Conservation (phyloP, 1,140 invertebrate species). For the Dinoponera quadriceps region DNA sequence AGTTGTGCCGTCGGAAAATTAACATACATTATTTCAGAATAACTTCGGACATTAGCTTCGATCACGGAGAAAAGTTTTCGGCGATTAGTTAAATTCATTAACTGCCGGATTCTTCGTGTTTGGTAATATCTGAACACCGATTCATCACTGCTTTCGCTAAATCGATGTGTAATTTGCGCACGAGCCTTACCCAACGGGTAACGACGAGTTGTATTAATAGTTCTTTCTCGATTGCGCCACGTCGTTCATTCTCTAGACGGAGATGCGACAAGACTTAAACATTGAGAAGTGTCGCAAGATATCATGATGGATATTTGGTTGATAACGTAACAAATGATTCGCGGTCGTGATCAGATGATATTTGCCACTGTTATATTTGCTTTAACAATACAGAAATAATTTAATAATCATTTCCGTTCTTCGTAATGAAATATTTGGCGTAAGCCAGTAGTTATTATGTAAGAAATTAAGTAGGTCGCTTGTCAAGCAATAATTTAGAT, state of each 20-base stretch:
- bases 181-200: constrained; percentile 40
- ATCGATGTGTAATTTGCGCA: constrained; percentile 36
- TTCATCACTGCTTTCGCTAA: background rate
- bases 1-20: background rate
- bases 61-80: background rate
- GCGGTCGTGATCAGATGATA: no score
- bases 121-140: constrained; percentile 9
- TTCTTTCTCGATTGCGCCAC: constrained; percentile 13
- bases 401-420: no score
- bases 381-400: no score
- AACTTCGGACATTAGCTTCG: background rate
- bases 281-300: constrained; percentile 8
- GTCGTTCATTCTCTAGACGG: background rate
- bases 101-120: background rate
- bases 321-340: background rate
- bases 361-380: no score
- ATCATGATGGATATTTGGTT: background rate
- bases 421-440: no score
- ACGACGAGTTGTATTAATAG: constrained; percentile 25
- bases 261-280: constrained; percentile 33
- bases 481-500: background rate
- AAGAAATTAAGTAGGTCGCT: no score
- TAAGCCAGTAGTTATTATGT: no score
- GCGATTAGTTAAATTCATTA: background rate
- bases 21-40: background rate